Conservation (phyloP, 2,797 vertebrate genomes). For the Hypotaenidia philippensis region DNA sequence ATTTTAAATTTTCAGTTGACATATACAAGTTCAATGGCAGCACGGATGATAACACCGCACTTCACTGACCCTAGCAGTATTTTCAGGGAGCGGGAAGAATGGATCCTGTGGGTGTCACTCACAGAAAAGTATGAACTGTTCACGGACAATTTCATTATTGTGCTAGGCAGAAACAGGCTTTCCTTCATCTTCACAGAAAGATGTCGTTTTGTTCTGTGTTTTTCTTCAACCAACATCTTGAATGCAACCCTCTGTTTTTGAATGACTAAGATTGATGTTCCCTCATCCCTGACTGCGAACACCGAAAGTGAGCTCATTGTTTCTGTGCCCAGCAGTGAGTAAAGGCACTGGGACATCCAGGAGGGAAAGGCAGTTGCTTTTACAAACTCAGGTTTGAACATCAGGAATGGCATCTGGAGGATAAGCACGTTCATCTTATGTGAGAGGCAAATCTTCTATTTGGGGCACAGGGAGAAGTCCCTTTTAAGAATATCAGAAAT, state of each 20-base stretch:
- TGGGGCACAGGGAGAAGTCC: not conserved
- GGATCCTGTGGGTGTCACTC: not conserved
- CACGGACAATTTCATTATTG: constrained; percentile 28
- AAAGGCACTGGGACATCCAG: not conserved
- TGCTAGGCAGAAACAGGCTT: constrained; percentile 25
- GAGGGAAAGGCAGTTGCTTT: not conserved
- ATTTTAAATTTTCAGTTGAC: not conserved
- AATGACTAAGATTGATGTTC: constrained; percentile 39
- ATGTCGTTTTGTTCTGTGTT: constrained; percentile 50
- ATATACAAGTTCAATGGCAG: not conserved
- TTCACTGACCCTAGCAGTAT: not conserved
- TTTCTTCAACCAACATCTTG: constrained; percentile 52
- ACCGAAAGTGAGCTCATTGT: not conserved
- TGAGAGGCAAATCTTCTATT: not conserved
- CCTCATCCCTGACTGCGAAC: not conserved
- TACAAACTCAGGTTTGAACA: not conserved
- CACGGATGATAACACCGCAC: not conserved
- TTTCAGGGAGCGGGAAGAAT: not conserved
- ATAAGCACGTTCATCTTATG: accelerated
- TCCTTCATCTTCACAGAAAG: constrained; percentile 34
- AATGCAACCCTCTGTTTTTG: constrained; percentile 60
- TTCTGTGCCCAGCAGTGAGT: not conserved
- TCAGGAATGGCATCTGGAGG: not conserved
- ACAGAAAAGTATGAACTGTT: not conserved
- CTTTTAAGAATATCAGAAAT: not conserved